Evolutionary conservation across 2,888 invertebrate species (phyloP).

Genomic region (Mylabris sibirica): DNA sequence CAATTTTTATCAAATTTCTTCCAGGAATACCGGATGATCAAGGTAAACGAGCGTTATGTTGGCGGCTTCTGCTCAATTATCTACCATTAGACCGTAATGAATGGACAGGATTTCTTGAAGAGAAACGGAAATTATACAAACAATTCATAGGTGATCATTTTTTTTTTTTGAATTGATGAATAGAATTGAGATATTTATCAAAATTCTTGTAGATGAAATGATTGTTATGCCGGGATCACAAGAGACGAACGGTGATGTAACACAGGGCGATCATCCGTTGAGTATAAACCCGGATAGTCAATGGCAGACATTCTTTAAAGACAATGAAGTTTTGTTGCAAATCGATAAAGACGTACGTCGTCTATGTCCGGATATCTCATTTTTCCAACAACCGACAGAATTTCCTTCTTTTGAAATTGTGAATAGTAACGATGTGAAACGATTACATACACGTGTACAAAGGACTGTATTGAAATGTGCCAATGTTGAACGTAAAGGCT

Average conservation of each 20-base stretch:
- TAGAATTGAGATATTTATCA: neutral
- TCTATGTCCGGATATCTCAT: constrained; percentile 94
- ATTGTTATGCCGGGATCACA: constrained; percentile 81
- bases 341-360: constrained; percentile 97
- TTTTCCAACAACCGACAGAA: constrained; percentile 94
- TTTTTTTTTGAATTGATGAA: neutral
- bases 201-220: constrained; percentile 74
- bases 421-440: constrained; percentile 80
- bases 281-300: constrained; percentile 95
- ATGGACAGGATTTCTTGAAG: constrained; percentile 74
- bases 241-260: constrained; percentile 68
- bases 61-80: constrained; percentile 89
- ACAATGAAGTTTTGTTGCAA: constrained; percentile 96
- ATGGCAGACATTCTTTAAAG: constrained; percentile 96
- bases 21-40: constrained; percentile 89
- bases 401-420: constrained; percentile 86
- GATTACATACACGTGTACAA: constrained; percentile 88
- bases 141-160: constrained; percentile 76
- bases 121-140: constrained; percentile 81
- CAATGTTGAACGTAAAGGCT: constrained; percentile 85
- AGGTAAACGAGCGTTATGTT: constrained; percentile 82
- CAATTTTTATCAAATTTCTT: constrained; percentile 35
- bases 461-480: constrained; percentile 85
- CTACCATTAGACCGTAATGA: constrained; percentile 73
- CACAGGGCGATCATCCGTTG: constrained; percentile 84